Conservation (phyloP, 2,888 invertebrate genomes). For the Drosophila tanythrix region DNA sequence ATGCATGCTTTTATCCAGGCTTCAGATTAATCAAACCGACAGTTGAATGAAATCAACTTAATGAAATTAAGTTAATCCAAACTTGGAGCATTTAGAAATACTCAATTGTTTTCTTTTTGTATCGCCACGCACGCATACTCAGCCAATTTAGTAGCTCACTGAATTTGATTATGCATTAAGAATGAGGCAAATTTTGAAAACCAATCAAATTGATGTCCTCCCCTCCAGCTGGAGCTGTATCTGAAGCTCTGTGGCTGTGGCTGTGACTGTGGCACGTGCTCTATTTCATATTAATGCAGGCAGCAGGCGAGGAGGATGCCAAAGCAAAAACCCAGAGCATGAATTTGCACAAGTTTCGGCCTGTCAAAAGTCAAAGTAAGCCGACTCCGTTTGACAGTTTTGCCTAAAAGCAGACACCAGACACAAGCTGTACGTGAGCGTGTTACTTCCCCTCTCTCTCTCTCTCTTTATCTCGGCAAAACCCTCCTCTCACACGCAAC, state of each 20-base stretch:
- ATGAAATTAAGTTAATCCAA: slow-evolving; percentile 18
- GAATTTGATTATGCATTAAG: slow-evolving; percentile 48
- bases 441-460: neutral
- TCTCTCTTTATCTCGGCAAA: neutral
- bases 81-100: neutral
- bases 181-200: slow-evolving; percentile 55
- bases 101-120: slow-evolving; percentile 25
- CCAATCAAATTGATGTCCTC: slow-evolving; percentile 54
- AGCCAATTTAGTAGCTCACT: slow-evolving; percentile 31
- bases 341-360: slow-evolving; percentile 67
- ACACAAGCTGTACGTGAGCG: slow-evolving; percentile 48
- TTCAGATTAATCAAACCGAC: neutral
- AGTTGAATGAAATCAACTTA: slow-evolving; percentile 2
- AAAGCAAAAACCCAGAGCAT: slow-evolving; percentile 33
- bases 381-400: slow-evolving; percentile 69
- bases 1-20: neutral
- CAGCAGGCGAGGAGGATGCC: slow-evolving; percentile 11
- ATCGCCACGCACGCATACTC: neutral
- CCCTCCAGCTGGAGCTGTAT: neutral
- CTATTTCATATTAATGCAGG: slow-evolving; percentile 38
- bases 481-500: slow-evolving; percentile 20
- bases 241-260: neutral
- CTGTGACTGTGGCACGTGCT: slow-evolving; percentile 65
- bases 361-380: slow-evolving; percentile 77
- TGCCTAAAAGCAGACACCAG: slow-evolving; percentile 50